These are phyloP conservation scores for Columba guinea DNA, from an alignment of 2,797 vertebrate species.

Conservation along the genomic window DNA sequence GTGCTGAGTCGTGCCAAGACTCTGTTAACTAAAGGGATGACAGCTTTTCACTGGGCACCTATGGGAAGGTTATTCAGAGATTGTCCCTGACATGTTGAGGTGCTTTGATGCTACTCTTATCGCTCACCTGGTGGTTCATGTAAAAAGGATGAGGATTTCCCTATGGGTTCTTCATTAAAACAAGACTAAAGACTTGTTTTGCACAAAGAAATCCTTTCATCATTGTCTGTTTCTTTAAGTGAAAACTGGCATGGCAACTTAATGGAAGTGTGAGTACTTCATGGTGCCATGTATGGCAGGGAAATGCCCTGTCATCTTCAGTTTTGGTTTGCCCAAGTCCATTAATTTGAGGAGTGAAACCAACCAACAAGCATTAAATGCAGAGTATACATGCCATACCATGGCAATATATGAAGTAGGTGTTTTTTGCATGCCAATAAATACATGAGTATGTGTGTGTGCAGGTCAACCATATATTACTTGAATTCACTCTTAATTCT, in stretches of 20 bases:
- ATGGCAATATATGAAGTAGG: too few relatives aligned
- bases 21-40: background rate
- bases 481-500: background rate
- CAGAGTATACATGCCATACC: accelerated
- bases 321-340: background rate
- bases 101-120: background rate
- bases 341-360: background rate
- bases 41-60: background rate
- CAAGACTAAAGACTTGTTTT: background rate
- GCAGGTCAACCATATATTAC: background rate
- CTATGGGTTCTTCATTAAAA: background rate
- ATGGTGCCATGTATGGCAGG: background rate
- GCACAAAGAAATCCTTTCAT: background rate
- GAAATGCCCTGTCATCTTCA: background rate
- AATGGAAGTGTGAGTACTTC: background rate
- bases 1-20: background rate
- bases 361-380: background rate
- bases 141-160: background rate
- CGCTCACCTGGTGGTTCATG: background rate
- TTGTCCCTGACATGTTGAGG: background rate
- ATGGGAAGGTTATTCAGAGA: background rate
- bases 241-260: background rate
- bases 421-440: background rate
- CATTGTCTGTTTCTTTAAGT: background rate
- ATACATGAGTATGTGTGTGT: background rate